Evolutionary conservation across 2,888 invertebrate genomes (phyloP).

Genomic region (Synanthedon myopaeformis): DNA sequence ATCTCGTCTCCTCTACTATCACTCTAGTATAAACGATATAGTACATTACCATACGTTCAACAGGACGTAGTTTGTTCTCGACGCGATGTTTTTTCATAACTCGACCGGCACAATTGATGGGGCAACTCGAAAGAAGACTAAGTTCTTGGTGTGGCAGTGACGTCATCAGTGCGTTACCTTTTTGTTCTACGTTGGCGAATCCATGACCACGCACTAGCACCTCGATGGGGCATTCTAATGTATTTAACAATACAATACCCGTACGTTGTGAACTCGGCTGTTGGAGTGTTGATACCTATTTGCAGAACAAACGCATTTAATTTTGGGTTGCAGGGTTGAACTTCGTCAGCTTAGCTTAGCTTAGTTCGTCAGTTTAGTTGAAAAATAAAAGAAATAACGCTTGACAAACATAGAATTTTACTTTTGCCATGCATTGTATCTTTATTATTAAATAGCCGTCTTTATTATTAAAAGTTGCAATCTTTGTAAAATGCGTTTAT

Average conservation of each 20-base stretch:
- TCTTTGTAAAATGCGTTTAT: no score
- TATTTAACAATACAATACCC: constrained; percentile 74
- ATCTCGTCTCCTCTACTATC: background rate
- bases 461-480: no score
- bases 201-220: constrained; percentile 38
- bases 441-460: no score
- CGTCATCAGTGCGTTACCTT: constrained; percentile 48
- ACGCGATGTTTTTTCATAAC: constrained; percentile 30
- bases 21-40: background rate
- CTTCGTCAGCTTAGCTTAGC: no score
- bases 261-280: constrained; percentile 47
- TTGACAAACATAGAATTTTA: no score
- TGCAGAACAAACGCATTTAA: no score
- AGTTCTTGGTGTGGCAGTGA: constrained; percentile 36
- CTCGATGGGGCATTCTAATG: constrained; percentile 70
- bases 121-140: constrained; percentile 24
- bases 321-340: no score
- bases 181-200: constrained; percentile 34
- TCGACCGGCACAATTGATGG: constrained; percentile 41
- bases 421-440: no score
- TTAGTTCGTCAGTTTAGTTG: no score
- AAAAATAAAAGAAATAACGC: no score
- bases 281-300: constrained; percentile 40
- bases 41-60: constrained; percentile 35
- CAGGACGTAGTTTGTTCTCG: constrained; percentile 30